Conservation (phyloP, 1,140 invertebrate species). For the Sycophila sp. region DNA sequence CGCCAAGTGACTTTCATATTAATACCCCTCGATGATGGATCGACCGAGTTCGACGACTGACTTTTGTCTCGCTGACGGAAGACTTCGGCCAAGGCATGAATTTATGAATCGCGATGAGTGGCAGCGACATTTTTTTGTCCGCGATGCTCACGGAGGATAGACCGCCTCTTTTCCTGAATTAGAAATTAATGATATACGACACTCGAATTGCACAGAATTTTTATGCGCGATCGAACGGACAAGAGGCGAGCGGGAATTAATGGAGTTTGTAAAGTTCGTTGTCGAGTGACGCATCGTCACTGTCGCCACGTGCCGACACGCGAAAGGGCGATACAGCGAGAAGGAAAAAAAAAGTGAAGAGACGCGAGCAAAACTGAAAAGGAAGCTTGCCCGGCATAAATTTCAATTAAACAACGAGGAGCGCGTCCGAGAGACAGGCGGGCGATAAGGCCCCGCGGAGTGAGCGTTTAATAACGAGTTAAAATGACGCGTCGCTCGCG, state of each 20-base stretch:
- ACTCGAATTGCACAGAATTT: no score
- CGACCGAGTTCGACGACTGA: constrained; percentile 4
- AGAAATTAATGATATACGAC: no score
- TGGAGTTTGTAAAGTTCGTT: no score
- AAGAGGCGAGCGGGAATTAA: no score
- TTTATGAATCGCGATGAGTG: constrained; percentile 15
- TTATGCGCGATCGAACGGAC: no score
- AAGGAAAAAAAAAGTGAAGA: not conserved
- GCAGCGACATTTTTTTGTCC: constrained; percentile 18
- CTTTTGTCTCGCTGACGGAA: not conserved
- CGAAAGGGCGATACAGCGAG: not conserved
- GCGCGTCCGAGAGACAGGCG: not conserved
- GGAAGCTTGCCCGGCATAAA: constrained; percentile 5
- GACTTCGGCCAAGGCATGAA: constrained; percentile 1
- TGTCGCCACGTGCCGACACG: no score
- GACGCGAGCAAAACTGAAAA: no score
- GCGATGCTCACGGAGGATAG: no score
- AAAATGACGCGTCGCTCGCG: constrained; percentile 44
- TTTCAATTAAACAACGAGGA: not conserved
- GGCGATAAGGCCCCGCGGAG: constrained; percentile 18
- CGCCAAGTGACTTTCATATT: constrained; percentile 23
- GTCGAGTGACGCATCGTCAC: no score
- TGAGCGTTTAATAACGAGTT: constrained; percentile 37
- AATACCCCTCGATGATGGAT: constrained; percentile 25
- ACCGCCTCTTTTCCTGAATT: no score